These are phyloP conservation scores for Protomyctophum bolini DNA, from an alignment of 2,113 vertebrate species.

Conservation along the genomic window DNA sequence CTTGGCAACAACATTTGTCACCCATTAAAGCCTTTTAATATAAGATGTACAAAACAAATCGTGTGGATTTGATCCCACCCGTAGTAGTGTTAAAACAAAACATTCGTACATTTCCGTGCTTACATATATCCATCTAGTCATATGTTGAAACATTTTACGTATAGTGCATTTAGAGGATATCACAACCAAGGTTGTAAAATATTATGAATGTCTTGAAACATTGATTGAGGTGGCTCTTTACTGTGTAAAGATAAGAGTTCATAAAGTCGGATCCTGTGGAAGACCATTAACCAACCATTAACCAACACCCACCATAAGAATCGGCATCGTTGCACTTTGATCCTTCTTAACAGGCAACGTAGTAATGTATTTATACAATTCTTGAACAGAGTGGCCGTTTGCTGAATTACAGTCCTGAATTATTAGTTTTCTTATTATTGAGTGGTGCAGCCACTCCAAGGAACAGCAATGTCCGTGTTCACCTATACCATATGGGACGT, in stretches of 20 bases:
- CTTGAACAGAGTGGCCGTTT: not conserved
- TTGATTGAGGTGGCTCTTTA: not conserved
- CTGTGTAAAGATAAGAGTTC: conserved; percentile 6
- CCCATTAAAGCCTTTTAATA: conserved; percentile 2
- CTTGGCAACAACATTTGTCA: conserved; percentile 29
- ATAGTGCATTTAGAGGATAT: not conserved
- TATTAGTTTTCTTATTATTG: too few species aligned
- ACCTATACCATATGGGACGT: too few species aligned
- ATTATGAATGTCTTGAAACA: not conserved
- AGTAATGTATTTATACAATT: not conserved
- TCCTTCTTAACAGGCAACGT: not conserved
- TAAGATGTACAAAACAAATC: not conserved
- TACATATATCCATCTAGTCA: not conserved
- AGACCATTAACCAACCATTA: not conserved
- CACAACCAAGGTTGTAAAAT: not conserved
- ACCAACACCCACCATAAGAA: not conserved
- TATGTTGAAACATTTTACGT: not conserved
- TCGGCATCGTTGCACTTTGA: not conserved
- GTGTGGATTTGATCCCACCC: not conserved
- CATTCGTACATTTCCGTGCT: too few species aligned
- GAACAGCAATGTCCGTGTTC: too few species aligned
- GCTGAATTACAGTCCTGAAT: not conserved
- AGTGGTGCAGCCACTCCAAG: too few species aligned
- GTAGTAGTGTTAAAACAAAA: too few species aligned
- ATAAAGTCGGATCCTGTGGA: not conserved